Percentiles rank a stretch among this genome's conserved stretches.
Evolutionary conservation across 2,797 vertebrate genomes (phyloP).

Genomic region (Acridotheres tristis): DNA sequence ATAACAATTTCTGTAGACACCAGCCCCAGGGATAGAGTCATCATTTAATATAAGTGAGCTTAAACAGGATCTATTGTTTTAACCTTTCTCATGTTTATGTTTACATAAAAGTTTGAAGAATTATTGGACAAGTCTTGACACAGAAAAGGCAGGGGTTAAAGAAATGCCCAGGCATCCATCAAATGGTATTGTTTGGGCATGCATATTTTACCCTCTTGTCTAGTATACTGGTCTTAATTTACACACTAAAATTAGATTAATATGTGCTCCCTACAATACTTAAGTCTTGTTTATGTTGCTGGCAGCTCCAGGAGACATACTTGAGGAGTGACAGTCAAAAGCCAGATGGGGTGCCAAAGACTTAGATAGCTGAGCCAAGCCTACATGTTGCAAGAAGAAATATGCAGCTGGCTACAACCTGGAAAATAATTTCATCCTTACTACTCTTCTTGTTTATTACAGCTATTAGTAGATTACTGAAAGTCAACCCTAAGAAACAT

Average conservation of each 20-base stretch:
- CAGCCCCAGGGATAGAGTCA: not conserved
- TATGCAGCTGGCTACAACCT: not conserved
- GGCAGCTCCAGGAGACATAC: not conserved
- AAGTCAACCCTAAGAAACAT: not conserved
- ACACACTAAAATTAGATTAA: not conserved
- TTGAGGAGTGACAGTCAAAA: not conserved
- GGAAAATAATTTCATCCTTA: not conserved
- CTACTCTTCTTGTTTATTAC: not conserved
- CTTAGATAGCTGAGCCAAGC: not conserved
- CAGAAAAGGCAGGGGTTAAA: not conserved
- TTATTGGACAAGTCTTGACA: not conserved
- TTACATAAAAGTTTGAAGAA: not conserved
- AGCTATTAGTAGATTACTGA: not conserved
- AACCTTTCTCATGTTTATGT: not conserved
- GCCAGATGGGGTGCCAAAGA: not conserved
- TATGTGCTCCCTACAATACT: not conserved
- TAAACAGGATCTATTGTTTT: not conserved
- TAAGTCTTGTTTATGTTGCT: not conserved
- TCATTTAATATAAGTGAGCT: not conserved
- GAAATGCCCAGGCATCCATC: not conserved
- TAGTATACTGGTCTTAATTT: not conserved
- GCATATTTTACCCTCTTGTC: not conserved
- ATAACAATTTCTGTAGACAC: not conserved
- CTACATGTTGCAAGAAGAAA: not conserved
- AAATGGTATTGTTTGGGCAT: not conserved